Conservation (phyloP, 1,140 invertebrate species). For the Papilio helenus region DNA sequence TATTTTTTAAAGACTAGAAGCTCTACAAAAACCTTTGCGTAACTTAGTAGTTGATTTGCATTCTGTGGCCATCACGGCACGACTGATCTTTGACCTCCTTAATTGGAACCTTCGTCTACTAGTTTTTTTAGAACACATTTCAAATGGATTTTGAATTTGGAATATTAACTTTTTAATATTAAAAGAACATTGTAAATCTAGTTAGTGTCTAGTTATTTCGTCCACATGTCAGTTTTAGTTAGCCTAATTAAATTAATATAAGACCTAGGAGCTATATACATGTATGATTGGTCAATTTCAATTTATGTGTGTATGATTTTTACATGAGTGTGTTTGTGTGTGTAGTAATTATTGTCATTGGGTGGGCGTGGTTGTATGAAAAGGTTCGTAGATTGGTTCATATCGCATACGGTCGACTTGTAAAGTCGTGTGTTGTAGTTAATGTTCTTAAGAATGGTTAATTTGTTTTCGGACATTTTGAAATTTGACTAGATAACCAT, state of each 20-base stretch:
- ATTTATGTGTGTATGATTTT: conserved; percentile 45
- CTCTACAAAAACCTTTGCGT: conserved; percentile 53
- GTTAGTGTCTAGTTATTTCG: no score
- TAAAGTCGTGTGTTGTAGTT: conserved; percentile 52
- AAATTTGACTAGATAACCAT: background rate
- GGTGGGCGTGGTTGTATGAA: conserved; percentile 59
- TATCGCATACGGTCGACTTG: conserved; percentile 47
- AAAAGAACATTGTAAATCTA: conserved; percentile 34
- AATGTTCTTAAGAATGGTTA: conserved; percentile 35
- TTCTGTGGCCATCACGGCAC: conserved; percentile 58
- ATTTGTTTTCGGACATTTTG: conserved; percentile 7
- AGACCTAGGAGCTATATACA: background rate
- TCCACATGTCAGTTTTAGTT: background rate
- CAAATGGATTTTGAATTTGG: conserved; percentile 39
- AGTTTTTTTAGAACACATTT: conserved; percentile 34
- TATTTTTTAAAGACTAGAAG: background rate
- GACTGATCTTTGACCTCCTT: conserved; percentile 62
- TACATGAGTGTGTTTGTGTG: conserved; percentile 44
- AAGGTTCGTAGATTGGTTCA: conserved; percentile 54
- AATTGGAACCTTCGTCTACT: conserved; percentile 51
- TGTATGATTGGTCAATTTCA: conserved; percentile 36
- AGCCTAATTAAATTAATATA: background rate
- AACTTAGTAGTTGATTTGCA: conserved; percentile 61
- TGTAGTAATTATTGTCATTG: conserved; percentile 70
- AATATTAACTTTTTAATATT: conserved; percentile 32